Conservation (phyloP, 1,140 invertebrate genomes). For the Carposina sasakii region DNA sequence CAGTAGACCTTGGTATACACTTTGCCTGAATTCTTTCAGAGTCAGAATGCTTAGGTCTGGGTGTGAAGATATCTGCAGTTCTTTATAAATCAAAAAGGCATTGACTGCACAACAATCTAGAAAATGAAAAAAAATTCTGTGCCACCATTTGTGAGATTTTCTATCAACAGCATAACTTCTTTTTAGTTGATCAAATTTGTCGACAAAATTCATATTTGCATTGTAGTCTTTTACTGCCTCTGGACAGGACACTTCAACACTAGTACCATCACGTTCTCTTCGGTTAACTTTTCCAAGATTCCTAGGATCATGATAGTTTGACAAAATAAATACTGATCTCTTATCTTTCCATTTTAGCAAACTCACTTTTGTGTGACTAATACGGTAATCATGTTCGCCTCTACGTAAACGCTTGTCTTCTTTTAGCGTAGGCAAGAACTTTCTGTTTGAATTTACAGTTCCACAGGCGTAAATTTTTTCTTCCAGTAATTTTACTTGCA, state of each 20-base stretch:
- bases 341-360: constrained; percentile 16
- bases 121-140: constrained; percentile 20
- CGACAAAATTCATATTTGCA: constrained; percentile 17
- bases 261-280: constrained; percentile 11
- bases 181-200: constrained; percentile 1
- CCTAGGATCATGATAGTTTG: constrained; percentile 17
- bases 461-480: constrained; percentile 11
- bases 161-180: constrained; percentile 11
- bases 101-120: constrained; percentile 21
- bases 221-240: constrained; percentile 19
- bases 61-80: constrained; percentile 13
- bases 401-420: constrained; percentile 14
- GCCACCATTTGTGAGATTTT: constrained; percentile 18
- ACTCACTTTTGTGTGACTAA: constrained; percentile 9
- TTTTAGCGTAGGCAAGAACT: constrained; percentile 11
- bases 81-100: constrained; percentile 18
- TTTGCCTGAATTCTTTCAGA: constrained; percentile 15
- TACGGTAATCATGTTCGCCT: constrained; percentile 12
- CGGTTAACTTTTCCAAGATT: constrained; percentile 10
- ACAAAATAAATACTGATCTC: constrained; percentile 16
- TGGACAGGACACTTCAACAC: constrained; percentile 7
- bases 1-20: not conserved
- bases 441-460: constrained; percentile 15
- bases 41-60: constrained; percentile 11
- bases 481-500: constrained; percentile 10